Evolutionary conservation across 53 echinoderm and acorn worm species (phyloP), one percentile per base, ranked within the genome.

Genomic region (Luidia sarsii): DNA sequence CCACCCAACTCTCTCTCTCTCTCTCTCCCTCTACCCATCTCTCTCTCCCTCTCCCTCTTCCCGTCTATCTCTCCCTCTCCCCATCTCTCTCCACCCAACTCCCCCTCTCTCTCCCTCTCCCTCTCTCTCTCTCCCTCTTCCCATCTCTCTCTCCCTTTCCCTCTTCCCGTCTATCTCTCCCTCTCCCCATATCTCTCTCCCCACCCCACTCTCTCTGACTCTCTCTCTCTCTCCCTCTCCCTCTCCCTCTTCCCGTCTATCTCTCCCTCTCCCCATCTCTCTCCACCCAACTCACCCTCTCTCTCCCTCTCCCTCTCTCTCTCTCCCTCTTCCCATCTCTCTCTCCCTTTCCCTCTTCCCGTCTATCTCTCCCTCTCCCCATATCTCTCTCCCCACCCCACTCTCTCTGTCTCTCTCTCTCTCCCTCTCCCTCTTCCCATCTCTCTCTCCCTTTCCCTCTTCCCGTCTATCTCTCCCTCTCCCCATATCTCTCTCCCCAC

Each of bases 331-430:
- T 34, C 68, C 68, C 46, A 35, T 48, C 29, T 11, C 46, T 28
- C 48, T 24, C 39, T 23, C 30, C 46, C 24, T 36, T 46, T 23
- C 45, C 24, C 46, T 36, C 65, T 35, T 35, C n/a, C 33, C 3
- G 4, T 33, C 24, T 27, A 29, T 32, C 61, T n/a, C n/a, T n/a
- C n/a, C n/a, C n/a, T n/a, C n/a, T n/a, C n/a, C n/a, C n/a, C n/a
- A n/a, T 41, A 6, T 41, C 41, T 41, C 48, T 10, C 39, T 23
- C 41, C 46, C 48, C 68, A 68, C 43, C 68, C 43, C 46, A 68
- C 45, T 23, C 34, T 15, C 39, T n/a, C n/a, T n/a, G n/a, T n/a
- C n/a, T n/a, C n/a, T n/a, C n/a, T n/a, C n/a, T n/a, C n/a, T n/a
- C n/a, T n/a, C n/a, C n/a, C n/a, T n/a, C n/a, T 3, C 24, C 65